These are phyloP conservation scores for Xylocopa sonorina DNA, from an alignment of 1,140 invertebrate species.

Conservation along the genomic window DNA sequence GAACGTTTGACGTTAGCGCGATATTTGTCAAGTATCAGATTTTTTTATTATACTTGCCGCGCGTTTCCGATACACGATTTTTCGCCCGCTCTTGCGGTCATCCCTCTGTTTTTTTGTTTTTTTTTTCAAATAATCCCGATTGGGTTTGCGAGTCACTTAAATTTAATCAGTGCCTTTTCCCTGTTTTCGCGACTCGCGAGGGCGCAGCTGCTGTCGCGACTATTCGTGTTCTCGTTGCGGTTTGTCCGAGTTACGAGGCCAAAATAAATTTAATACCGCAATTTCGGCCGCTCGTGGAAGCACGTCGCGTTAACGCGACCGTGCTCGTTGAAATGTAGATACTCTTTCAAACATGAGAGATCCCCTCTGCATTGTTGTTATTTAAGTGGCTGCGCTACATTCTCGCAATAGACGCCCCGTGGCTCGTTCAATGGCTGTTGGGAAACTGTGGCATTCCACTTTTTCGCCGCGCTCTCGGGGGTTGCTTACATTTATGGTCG, in stretches of 20 bases:
- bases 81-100: rapidly evolving
- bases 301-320: slow-evolving; percentile 20
- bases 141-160: background rate
- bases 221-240: slow-evolving; percentile 10
- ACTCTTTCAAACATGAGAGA: slow-evolving; percentile 34
- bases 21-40: slow-evolving; percentile 1
- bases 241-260: slow-evolving; percentile 34
- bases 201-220: background rate
- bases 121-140: background rate
- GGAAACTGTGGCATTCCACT: background rate
- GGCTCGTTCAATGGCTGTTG: background rate
- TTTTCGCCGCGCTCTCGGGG: no score
- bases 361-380: slow-evolving; percentile 13
- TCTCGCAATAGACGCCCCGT: background rate
- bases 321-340: slow-evolving; percentile 27
- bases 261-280: slow-evolving; percentile 47
- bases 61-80: background rate
- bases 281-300: slow-evolving; percentile 8
- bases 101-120: background rate
- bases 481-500: no score
- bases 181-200: background rate
- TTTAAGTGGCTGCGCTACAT: slow-evolving; percentile 5
- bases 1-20: background rate
- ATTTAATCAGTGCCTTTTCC: slow-evolving; percentile 23
- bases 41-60: background rate